Evolutionary conservation across 2,797 vertebrate species (phyloP), one percentile per base, ranked within the genome.

Genomic region (Protonibea diacanthus): DNA sequence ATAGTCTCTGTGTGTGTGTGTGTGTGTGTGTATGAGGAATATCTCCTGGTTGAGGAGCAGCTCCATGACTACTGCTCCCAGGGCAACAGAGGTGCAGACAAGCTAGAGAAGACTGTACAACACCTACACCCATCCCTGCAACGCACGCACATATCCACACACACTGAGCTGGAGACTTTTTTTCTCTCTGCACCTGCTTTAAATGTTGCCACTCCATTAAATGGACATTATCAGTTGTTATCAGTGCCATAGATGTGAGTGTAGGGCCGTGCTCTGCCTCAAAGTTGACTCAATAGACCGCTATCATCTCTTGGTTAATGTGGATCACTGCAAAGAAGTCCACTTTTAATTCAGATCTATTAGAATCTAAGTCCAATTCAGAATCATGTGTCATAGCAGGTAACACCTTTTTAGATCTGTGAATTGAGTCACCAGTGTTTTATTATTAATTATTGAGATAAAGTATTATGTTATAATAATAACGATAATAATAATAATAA

Each of bases 31-130:
- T 33, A 15, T 71, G 69, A 76, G 78, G 91, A 89, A 89, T 91
- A 89, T 90, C 82, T 92, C 58, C 69, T 67, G 72, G 88, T 86
- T 85, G 86, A 91, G 88, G 80, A 86, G 77, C 49, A 78, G 87
- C 88, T 91, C 92, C 87, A 92, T 89, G 90, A 86, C 92, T 91
- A 90, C 88, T 87, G 93, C 94, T 94, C 91, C 92, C 89, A 79
- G 80, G 92, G 93, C 88, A 94, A 94, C 93, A 85, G 84, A 63
- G 75, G 83, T 77, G 82, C 81, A 82, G 66, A 47, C 79, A 87
- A 87, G 87, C 76, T 76, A 69, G 78, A 84, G 55, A 74, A 80
- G 68, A 53, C 78, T 84, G 71, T n/a, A 77, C 73, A 71, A 78
- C 86, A 84, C 73, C 73, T 75, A 80, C 73, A 81, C 55, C 65